These are phyloP conservation scores for Drosophila kikkawai DNA, from an alignment of 1,140 invertebrate species.

Conservation along the genomic window DNA sequence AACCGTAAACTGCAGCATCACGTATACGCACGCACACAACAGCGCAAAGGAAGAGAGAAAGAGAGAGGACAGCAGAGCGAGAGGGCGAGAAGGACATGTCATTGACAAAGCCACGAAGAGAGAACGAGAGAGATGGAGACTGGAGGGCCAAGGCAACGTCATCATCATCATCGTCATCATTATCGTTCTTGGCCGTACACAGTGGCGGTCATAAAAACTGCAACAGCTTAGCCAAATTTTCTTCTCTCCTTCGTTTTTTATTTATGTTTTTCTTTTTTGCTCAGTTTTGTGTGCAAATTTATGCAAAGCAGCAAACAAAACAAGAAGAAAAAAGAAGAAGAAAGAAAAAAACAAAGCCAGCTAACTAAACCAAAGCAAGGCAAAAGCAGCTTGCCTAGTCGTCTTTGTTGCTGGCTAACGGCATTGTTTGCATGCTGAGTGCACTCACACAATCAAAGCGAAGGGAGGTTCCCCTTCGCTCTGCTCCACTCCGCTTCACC, in stretches of 20 bases:
- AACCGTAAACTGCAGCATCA: slow-evolving; percentile 69
- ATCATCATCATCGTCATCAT: slow-evolving; percentile 36
- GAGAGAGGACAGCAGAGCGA: background rate
- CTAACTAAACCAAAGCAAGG: slow-evolving; percentile 19
- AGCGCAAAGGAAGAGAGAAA: background rate
- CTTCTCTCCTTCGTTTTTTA: slow-evolving; percentile 8
- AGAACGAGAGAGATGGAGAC: background rate
- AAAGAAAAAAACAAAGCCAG: slow-evolving; percentile 6
- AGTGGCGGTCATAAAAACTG: slow-evolving; percentile 69
- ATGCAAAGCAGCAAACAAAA: slow-evolving; percentile 52
- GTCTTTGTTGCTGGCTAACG: slow-evolving; percentile 47
- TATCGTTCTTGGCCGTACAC: slow-evolving; percentile 39
- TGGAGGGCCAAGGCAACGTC: slow-evolving; percentile 45
- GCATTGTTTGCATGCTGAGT: slow-evolving; percentile 56
- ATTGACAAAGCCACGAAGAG: slow-evolving; percentile 48
- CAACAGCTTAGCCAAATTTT: slow-evolving; percentile 49
- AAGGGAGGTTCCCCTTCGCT: background rate
- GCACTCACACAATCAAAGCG: slow-evolving; percentile 56
- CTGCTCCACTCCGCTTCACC: slow-evolving; percentile 19
- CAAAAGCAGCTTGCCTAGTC: slow-evolving; percentile 27
- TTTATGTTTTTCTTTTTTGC: slow-evolving; percentile 6
- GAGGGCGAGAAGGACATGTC: slow-evolving; percentile 51
- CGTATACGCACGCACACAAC: slow-evolving; percentile 47
- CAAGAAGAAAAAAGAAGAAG: slow-evolving; percentile 2
- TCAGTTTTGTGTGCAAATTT: slow-evolving; percentile 54